A percentile compares a stretch with the other conserved stretches of the same genome.
phyloP scores from a whole-genome alignment of 2,797 vertebrate genomes.

The Channallabes apus region DNA sequence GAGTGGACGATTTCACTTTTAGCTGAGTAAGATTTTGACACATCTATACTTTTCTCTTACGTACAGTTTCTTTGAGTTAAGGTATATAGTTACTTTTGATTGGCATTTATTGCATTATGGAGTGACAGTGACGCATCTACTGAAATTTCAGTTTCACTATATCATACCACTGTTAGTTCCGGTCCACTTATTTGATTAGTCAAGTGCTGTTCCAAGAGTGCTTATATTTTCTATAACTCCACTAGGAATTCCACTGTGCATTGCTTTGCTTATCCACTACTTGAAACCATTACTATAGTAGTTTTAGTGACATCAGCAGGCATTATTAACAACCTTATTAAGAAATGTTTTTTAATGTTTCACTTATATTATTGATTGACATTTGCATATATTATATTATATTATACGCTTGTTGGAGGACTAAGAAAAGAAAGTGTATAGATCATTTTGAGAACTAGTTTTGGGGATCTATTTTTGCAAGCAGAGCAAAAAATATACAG shows the following conservation, averaged over 20 bases:
- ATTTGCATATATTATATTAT: too few species aligned
- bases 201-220: background rate
- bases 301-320: background rate
- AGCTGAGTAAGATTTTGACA: background rate
- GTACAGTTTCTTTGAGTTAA: background rate
- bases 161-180: background rate
- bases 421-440: background rate
- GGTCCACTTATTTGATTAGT: background rate
- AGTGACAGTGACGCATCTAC: background rate
- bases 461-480: background rate
- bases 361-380: too few species aligned
- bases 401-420: background rate
- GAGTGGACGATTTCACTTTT: background rate
- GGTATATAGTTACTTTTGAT: background rate
- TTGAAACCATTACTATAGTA: background rate
- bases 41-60: background rate
- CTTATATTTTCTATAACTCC: background rate
- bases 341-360: too few species aligned
- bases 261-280: background rate
- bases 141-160: background rate
- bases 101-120: background rate
- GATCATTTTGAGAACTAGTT: background rate
- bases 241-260: background rate
- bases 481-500: background rate
- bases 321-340: background rate